Conservation (phyloP, 2,797 vertebrate species). For the Cynopterus sphinx region DNA sequence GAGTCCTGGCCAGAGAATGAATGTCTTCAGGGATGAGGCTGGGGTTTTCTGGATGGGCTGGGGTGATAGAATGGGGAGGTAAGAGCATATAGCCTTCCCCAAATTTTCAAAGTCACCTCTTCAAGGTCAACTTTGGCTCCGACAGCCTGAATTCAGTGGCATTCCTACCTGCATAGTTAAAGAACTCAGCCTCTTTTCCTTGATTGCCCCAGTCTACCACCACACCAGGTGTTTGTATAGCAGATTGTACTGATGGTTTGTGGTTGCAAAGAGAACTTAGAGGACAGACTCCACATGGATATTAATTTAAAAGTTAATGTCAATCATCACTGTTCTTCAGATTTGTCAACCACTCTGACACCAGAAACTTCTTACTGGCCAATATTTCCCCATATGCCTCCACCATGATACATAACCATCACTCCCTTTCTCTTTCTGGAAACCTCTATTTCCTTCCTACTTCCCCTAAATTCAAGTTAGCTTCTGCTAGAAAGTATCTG, state of each 20-base stretch:
- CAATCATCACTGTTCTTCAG: not conserved
- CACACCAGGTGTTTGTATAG: not conserved
- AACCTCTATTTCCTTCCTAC: not conserved
- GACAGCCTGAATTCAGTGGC: not conserved
- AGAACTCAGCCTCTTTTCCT: not conserved
- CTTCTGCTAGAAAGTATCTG: not conserved
- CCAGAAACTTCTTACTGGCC: not conserved
- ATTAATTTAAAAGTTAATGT: not conserved
- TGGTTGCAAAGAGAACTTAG: not conserved
- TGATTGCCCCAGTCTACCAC: not conserved
- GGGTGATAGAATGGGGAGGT: not conserved
- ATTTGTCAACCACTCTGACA: not conserved
- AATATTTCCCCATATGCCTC: not conserved
- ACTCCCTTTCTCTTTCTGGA: not conserved
- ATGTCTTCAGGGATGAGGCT: not conserved
- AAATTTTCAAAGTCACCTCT: not conserved
- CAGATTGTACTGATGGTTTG: not conserved
- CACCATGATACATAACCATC: fast-evolving
- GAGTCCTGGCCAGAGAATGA: not conserved
- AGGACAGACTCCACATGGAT: not conserved
- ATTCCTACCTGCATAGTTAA: not conserved
- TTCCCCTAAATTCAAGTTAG: not conserved
- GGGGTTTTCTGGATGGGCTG: not conserved
- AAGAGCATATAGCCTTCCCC: not conserved
- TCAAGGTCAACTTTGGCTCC: not conserved